Evolutionary conservation across 2,113 vertebrate species (phyloP).

Genomic region (Bubo blakistoni): DNA sequence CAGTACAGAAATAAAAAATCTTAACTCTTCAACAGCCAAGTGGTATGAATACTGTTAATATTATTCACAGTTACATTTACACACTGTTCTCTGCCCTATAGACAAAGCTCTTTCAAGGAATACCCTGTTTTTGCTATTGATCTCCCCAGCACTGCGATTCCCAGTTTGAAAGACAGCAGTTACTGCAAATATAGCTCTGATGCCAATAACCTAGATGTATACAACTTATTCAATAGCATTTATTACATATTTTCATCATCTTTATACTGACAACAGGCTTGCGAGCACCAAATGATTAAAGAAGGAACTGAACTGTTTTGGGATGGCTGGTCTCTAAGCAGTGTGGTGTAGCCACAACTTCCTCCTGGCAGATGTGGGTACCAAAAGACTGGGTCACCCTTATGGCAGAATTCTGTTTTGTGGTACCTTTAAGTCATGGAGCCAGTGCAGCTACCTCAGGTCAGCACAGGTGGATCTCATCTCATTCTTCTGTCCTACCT

Average conservation of each 20-base stretch:
- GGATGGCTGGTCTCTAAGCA: background rate
- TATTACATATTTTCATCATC: background rate
- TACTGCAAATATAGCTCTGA: background rate
- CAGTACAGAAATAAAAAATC: background rate
- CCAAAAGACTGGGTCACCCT: background rate
- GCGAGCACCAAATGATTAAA: background rate
- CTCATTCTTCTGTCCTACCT: background rate
- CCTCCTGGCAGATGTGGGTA: background rate
- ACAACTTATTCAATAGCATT: background rate
- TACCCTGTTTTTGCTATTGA: background rate
- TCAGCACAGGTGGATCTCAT: background rate
- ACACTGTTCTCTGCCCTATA: background rate
- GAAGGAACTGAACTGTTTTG: background rate
- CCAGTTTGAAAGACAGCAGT: background rate
- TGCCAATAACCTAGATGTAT: background rate
- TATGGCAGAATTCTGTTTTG: background rate
- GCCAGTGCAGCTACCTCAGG: background rate
- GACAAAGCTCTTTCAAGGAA: background rate
- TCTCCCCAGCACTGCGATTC: background rate
- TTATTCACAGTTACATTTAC: background rate
- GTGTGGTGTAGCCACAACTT: background rate
- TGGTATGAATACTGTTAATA: background rate
- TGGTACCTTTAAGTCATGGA: background rate
- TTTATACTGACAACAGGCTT: background rate
- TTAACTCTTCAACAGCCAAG: background rate